Conservation (phyloP, 2,888 invertebrate species). For the Campoplex nolae region DNA sequence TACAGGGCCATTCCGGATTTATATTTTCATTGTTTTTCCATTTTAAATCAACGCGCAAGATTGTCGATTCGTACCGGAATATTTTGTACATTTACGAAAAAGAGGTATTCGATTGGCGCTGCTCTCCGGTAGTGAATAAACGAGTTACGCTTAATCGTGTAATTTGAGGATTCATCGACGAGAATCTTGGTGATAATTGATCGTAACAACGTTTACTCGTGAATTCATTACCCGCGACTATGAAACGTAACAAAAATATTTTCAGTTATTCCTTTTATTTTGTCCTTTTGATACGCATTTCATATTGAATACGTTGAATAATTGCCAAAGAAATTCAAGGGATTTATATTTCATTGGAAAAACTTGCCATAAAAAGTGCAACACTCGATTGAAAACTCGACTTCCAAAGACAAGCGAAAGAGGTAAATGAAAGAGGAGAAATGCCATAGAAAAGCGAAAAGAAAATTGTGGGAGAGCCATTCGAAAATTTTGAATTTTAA, state of each 20-base stretch:
- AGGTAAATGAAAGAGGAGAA: conserved; percentile 42
- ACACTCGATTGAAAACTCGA: conserved; percentile 58
- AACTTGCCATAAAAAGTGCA: conserved; percentile 53
- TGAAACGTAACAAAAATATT: conserved; percentile 22
- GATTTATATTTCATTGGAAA: conserved; percentile 13
- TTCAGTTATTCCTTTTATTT: neutral
- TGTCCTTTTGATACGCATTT: conserved; percentile 9
- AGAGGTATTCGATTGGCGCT: neutral
- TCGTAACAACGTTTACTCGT: neutral
- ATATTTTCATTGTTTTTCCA: neutral
- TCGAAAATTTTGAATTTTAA: conserved; percentile 48
- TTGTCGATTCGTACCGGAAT: neutral
- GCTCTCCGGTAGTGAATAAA: conserved; percentile 15
- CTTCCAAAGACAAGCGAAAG: conserved; percentile 45
- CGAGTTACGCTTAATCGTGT: neutral
- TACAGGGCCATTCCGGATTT: neutral
- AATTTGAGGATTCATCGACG: neutral
- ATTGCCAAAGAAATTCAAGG: neutral
- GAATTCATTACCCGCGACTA: neutral
- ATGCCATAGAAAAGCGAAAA: conserved; percentile 19
- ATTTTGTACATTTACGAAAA: neutral
- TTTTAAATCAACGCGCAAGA: neutral
- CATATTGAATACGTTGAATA: neutral
- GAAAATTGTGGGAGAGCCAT: conserved; percentile 53
- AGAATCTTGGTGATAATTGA: neutral